Evolutionary conservation across 2,113 vertebrate genomes (phyloP).

Genomic region (Epinephelus lanceolatus): DNA sequence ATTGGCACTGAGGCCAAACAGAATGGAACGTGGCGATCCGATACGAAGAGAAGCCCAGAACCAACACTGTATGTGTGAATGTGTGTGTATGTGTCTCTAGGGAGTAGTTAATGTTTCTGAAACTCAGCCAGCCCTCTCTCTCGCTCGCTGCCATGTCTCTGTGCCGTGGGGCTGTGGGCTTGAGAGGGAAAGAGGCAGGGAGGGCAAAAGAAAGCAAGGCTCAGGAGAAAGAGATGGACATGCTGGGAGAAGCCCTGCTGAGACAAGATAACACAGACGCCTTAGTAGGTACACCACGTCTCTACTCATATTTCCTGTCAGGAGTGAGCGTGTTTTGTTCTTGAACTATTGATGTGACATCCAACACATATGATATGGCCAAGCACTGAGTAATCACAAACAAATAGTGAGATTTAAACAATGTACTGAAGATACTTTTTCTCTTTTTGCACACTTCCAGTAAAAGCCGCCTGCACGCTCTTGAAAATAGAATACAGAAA

Average conservation of each 20-base stretch:
- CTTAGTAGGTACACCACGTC: constrained; percentile 47
- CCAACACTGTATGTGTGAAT: constrained; percentile 23
- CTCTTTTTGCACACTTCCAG: background rate
- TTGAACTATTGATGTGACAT: constrained; percentile 40
- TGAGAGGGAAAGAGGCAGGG: background rate
- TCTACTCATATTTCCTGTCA: constrained; percentile 43
- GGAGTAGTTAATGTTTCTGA: constrained; percentile 72
- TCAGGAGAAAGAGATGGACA: constrained; percentile 40
- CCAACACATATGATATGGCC: background rate
- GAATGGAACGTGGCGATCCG: constrained; percentile 11
- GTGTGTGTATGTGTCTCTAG: constrained; percentile 43
- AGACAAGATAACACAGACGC: constrained; percentile 58
- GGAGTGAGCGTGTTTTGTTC: constrained; percentile 38
- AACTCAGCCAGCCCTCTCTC: constrained; percentile 33
- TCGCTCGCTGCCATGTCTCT: constrained; percentile 12
- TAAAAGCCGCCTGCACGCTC: background rate
- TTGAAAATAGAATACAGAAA: background rate
- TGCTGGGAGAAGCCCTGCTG: constrained; percentile 48
- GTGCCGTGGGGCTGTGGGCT: constrained; percentile 16
- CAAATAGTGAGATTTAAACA: background rate
- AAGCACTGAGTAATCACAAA: background rate
- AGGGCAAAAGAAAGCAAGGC: constrained; percentile 34
- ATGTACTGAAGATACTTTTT: background rate
- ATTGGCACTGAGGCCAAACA: constrained; percentile 45
- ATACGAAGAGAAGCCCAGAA: constrained; percentile 40